phyloP scores from a whole-genome alignment of 2,888 invertebrate genomes.

The Bimastos eiseni region DNA sequence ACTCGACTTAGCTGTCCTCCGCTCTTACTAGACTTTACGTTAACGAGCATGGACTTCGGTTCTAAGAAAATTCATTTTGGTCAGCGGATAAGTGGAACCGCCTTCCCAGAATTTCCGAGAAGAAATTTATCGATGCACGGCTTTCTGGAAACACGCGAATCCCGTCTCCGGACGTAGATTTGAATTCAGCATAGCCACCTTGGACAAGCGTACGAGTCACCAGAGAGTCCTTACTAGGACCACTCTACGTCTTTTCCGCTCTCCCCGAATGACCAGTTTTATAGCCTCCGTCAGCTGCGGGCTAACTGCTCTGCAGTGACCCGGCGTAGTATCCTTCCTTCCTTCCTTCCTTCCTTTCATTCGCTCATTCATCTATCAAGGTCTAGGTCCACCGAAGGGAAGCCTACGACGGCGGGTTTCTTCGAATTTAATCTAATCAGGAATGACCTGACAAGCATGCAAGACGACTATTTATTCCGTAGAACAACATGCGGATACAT shows the following conservation, averaged over 20 bases:
- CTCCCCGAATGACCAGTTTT: not conserved
- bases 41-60: not conserved
- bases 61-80: not conserved
- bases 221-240: not conserved
- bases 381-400: not conserved
- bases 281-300: not conserved
- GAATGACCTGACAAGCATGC: not conserved
- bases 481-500: not conserved
- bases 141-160: not conserved
- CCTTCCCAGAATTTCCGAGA: not conserved
- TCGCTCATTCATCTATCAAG: not conserved
- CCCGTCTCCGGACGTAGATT: not conserved
- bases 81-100: not conserved
- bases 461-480: not conserved
- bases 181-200: not conserved
- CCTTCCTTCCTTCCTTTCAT: too few species aligned
- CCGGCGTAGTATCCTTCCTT: not conserved
- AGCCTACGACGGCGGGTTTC: not conserved
- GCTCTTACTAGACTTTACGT: not conserved
- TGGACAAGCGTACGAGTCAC: not conserved
- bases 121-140: not conserved
- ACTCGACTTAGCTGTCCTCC: too few species aligned
- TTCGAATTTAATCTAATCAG: not conserved
- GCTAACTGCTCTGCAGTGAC: conserved; percentile 2
- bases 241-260: not conserved